These are phyloP conservation scores for Arrhopalites spinosus DNA, from an alignment of 2,888 invertebrate species.

Conservation along the genomic window DNA sequence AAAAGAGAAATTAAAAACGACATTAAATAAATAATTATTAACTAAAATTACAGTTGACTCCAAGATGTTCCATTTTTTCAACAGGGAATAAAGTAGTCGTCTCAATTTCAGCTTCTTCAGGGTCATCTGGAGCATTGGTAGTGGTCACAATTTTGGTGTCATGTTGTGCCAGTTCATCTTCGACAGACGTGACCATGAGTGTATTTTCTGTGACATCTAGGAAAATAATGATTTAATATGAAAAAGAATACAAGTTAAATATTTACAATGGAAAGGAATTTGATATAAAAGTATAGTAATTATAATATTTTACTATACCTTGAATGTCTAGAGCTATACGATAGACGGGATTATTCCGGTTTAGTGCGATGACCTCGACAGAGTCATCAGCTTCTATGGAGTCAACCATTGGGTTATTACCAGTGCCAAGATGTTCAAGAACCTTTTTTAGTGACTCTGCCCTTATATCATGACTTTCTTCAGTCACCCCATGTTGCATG, in stretches of 20 bases:
- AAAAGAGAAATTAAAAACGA: too few relatives aligned
- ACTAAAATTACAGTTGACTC: too few relatives aligned
- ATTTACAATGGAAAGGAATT: neutral
- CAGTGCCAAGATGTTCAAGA: conserved; percentile 6
- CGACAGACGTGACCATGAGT: neutral
- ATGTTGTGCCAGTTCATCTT: neutral
- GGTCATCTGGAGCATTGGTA: conserved; percentile 2
- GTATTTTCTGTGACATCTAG: neutral
- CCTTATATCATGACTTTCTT: neutral
- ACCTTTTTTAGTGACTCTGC: conserved; percentile 16
- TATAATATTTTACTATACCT: neutral
- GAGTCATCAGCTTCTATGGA: conserved; percentile 17
- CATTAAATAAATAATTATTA: too few relatives aligned
- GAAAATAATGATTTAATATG: neutral
- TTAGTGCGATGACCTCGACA: neutral
- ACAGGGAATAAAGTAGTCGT: conserved; percentile 45
- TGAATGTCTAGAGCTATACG: neutral
- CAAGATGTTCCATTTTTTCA: conserved; percentile 35
- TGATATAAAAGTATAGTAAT: too few relatives aligned
- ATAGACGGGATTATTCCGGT: neutral
- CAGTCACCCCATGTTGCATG: too few relatives aligned
- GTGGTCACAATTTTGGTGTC: neutral
- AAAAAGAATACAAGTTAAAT: neutral
- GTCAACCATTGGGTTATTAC: neutral
- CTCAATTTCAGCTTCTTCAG: conserved; percentile 46